These are phyloP conservation scores for Cinclus mexicanus DNA, from an alignment of 2,113 vertebrate genomes.

Conservation along the genomic window DNA sequence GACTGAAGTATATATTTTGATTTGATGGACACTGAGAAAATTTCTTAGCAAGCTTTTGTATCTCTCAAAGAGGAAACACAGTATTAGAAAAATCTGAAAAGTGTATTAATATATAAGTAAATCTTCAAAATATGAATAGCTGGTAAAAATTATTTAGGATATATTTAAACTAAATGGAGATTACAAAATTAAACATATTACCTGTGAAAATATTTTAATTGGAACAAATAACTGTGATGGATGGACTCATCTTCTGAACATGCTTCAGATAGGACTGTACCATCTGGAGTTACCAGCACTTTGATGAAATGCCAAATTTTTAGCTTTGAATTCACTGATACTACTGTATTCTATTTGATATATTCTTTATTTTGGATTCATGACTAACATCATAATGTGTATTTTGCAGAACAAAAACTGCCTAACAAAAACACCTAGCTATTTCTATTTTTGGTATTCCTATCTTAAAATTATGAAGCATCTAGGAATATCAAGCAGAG, in stretches of 20 bases:
- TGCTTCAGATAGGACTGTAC: neutral
- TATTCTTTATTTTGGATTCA: neutral
- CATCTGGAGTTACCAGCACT: conserved; percentile 41
- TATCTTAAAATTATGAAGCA: neutral
- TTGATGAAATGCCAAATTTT: conserved; percentile 22
- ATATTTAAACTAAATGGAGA: neutral
- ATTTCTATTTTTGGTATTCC: neutral
- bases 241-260: conserved; percentile 5
- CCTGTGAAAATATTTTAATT: conserved; percentile 19
- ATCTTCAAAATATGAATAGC: neutral
- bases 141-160: neutral
- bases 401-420: neutral
- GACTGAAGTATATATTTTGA: neutral
- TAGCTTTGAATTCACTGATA: neutral
- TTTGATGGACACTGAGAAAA: neutral
- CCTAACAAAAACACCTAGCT: neutral
- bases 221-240: neutral
- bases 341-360: neutral
- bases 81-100: neutral
- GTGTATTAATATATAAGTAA: neutral
- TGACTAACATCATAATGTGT: neutral
- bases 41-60: neutral
- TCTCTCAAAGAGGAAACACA: neutral
- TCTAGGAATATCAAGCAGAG: neutral
- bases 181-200: neutral